Percentiles rank a stretch among this genome's conserved stretches.
phyloP scores from a whole-genome alignment of 2,113 vertebrate genomes.

The Pteruthius melanotis region DNA sequence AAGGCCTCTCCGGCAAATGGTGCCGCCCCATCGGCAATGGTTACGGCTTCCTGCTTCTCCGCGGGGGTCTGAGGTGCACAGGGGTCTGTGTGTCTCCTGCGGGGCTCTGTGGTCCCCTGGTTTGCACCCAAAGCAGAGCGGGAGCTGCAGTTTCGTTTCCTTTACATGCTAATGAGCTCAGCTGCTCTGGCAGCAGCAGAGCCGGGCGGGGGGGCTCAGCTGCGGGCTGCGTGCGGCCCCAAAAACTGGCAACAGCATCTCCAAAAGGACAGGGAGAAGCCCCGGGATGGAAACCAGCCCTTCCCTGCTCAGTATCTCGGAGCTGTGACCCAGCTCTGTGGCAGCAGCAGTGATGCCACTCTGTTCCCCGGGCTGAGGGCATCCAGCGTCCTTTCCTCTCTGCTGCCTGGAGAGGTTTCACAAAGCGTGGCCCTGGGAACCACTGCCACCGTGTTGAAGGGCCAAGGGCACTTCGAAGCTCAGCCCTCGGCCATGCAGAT shows the following conservation, averaged over 20 bases:
- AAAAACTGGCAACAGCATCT: not conserved
- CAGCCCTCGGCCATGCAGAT: rapidly evolving
- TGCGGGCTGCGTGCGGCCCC: not conserved
- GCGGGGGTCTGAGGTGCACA: rapidly evolving
- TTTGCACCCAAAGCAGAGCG: not conserved
- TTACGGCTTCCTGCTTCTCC: not conserved
- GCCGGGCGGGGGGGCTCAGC: not conserved
- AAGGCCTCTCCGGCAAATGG: not conserved
- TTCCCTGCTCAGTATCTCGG: not conserved
- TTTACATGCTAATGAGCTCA: not conserved
- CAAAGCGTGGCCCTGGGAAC: not conserved
- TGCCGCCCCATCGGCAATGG: not conserved
- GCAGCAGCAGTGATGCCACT: not conserved
- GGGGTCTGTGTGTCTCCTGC: not conserved
- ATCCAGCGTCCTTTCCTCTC: not conserved
- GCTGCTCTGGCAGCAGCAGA: conserved; percentile 10
- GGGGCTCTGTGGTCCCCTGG: not conserved
- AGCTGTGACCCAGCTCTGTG: not conserved
- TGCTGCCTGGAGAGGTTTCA: not conserved
- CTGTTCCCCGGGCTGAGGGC: not conserved
- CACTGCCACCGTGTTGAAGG: rapidly evolving
- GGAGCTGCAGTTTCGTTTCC: not conserved
- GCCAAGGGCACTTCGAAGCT: not conserved
- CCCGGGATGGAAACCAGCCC: not conserved
- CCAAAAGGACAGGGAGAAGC: not conserved